Evolutionary conservation across 2,113 vertebrate species (phyloP), one percentile per base, ranked within the genome.

Genomic region (Cacatua alba): DNA sequence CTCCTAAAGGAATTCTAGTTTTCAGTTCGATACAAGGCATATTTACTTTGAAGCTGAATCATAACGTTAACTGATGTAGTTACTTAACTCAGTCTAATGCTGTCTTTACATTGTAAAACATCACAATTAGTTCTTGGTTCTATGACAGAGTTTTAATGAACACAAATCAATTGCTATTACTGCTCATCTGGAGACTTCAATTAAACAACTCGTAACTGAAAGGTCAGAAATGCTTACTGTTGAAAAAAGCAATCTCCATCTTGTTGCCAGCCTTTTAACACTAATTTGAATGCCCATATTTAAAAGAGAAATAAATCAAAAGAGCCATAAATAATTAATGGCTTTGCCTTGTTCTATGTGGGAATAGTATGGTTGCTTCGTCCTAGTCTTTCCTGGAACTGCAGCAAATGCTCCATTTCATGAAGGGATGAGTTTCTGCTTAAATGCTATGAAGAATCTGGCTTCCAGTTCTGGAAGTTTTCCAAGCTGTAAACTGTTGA

Each of bases 401-500:
- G 82, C 94, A 91, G 77, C 65, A 92, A 94, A 76, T 64, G 51
- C 35, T 92, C 13, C 10, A 9, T 81, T 92, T 87, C 89, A 92
- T 65, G 81, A 86, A 52, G 25, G 55, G 48, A 71, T 79, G 84
- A 79, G 41, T 55, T 95, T 86, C 71, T 96, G 51, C 78, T 70
- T 52, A 65, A 95, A 94, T 69, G 84, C 89, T 89, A 70, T 55
- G 41, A 92, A 87, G 89, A 84, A 79, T 95, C 53, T 95, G 78
- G 83, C 93, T 95, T 82, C 57, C 70, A 76, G 48, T 65, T 82
- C 83, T 96, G 94, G 93, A 91, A 91, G 2, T 79, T 86, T 94
- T 96, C 95, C 93, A 95, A 43, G 74, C 74, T 91, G 68, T 95
- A 94, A 96, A 91, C 80, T 94, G 77, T 89, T 89, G 94, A 94